Conservation (phyloP, 35 echinoderm and acorn worm genomes). For the Ophioderma brevispina region DNA sequence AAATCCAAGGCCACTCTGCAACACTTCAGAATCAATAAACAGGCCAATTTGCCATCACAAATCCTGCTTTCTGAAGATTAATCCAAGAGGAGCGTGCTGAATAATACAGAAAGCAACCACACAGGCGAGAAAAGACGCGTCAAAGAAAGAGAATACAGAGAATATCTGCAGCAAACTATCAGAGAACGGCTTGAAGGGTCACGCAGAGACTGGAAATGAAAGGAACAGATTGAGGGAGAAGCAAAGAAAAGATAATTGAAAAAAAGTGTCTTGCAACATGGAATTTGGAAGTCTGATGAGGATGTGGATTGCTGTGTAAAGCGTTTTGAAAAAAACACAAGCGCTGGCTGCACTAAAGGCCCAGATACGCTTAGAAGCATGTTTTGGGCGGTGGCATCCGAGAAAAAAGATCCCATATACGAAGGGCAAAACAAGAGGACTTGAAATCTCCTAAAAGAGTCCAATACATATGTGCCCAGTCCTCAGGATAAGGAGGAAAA, state of each 20-base stretch:
- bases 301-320: background rate
- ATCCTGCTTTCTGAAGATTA: background rate
- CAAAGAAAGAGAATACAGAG: background rate
- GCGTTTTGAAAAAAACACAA: background rate
- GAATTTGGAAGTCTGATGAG: background rate
- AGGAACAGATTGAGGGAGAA: background rate
- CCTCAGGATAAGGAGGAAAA: background rate
- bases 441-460: background rate
- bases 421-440: background rate
- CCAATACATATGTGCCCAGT: background rate
- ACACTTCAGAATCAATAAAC: background rate
- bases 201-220: background rate
- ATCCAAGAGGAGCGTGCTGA: background rate
- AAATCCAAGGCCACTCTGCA: slow-evolving; percentile 1
- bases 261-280: background rate
- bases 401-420: background rate
- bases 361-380: background rate
- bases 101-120: slow-evolving; percentile 4
- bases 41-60: background rate
- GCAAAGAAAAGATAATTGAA: slow-evolving; percentile 6
- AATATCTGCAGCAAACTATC: background rate
- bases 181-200: slow-evolving; percentile 1
- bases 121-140: too few relatives aligned
- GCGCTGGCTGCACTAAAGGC: background rate
- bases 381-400: background rate